Evolutionary conservation across 2,797 vertebrate genomes (phyloP), one percentile per base, ranked within the genome.

Genomic region (Amazona finschi): DNA sequence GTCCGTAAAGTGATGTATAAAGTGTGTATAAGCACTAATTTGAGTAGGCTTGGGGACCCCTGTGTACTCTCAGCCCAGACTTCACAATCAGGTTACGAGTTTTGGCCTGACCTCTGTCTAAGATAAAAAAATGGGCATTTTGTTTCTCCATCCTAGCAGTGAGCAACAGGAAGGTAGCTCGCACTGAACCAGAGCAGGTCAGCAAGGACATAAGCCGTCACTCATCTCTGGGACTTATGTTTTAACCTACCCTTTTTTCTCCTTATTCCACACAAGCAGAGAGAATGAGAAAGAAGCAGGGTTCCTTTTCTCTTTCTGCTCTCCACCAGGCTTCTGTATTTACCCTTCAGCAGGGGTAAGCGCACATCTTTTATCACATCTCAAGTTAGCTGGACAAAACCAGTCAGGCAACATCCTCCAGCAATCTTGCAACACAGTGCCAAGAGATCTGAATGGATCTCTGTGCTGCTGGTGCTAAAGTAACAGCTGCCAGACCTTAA

Each of bases 371-470:
- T 77, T 80, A 49, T 60, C 47, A 61, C 50, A 41, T 53, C 46
- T 44, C 2, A 1, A 50, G 15, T 70, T 53, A 81, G 25, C 15
- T 38, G 30, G 30, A 41, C 24, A 81, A 77, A 80, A 57, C 8
- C 39, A 70, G 8, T 2, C 38, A 43, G 41, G n/a, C 28, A 87
- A 33, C 38, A 17, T 5, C 31, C 52, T 55, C 39, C 39, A 44
- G 18, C 64, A 49, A 82, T 7, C 10, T 3, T n/a, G 39, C 73
- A 46, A 41, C 8, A 11, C 14, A 46, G 36, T 8, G 58, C 30
- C 1, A 4, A 87, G 53, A 0, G 1, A 7, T 9, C 5, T 14
- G 11, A 84, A 49, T 2, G 4, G 16, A 11, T 60, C n/a, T 66
- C 33, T 57, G 5, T 11, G 22, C 28, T 79, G 72, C 16, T 46